Evolutionary conservation across 2,888 invertebrate genomes (phyloP).

Genomic region (Sesia bembeciformis): DNA sequence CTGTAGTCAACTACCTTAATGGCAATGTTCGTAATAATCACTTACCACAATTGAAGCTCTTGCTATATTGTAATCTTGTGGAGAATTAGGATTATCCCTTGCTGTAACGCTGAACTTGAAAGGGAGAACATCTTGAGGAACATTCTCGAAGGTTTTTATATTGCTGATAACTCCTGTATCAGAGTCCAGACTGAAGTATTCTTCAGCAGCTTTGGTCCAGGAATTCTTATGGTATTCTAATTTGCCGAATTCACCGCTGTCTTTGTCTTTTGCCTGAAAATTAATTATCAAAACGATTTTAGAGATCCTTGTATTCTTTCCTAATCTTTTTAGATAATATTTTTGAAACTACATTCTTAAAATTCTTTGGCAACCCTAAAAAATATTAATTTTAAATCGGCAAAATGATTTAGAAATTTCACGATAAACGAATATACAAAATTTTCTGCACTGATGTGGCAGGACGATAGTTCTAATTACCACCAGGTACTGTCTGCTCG

Average conservation of each 20-base stretch:
- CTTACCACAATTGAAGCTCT: constrained; percentile 79
- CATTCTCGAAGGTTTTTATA: constrained; percentile 80
- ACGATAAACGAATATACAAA: too few relatives aligned
- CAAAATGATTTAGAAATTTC: too few relatives aligned
- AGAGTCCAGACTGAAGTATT: constrained; percentile 82
- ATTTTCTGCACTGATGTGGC: too few relatives aligned
- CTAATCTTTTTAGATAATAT: too few relatives aligned
- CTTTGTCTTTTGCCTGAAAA: constrained; percentile 85
- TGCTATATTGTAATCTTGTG: constrained; percentile 76
- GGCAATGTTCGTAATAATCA: constrained; percentile 6
- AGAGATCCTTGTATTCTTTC: background rate
- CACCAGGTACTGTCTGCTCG: too few relatives aligned
- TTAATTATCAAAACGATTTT: background rate
- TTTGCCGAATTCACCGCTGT: constrained; percentile 88
- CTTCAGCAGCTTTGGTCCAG: constrained; percentile 64
- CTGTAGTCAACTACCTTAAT: too few relatives aligned
- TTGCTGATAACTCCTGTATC: constrained; percentile 86
- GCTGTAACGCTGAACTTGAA: constrained; percentile 84
- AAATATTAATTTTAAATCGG: too few relatives aligned
- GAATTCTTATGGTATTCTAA: constrained; percentile 79
- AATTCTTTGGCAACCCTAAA: too few relatives aligned
- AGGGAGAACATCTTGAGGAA: constrained; percentile 77
- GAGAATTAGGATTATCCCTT: constrained; percentile 81
- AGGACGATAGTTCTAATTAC: too few relatives aligned
- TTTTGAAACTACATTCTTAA: too few relatives aligned